Conservation (phyloP, 2,888 invertebrate species). For the Parapristionchus giblindavisi region DNA sequence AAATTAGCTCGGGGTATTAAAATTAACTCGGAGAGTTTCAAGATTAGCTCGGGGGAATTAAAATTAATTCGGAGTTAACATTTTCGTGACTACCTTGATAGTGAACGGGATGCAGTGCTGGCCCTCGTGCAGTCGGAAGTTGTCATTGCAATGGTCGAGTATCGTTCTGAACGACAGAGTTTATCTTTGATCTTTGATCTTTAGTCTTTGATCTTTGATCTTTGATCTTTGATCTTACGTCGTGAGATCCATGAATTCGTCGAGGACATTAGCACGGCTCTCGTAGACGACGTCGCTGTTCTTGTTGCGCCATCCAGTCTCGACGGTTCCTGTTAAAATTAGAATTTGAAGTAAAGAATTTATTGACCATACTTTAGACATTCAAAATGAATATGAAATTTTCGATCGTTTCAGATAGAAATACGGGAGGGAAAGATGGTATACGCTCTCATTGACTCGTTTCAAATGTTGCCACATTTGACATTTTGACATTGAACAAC, state of each 20-base stretch:
- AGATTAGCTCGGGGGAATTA: too few relatives aligned
- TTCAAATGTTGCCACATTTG: background rate
- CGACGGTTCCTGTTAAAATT: constrained; percentile 29
- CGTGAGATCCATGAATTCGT: constrained; percentile 64
- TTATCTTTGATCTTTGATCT: background rate
- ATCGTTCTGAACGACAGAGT: constrained; percentile 48
- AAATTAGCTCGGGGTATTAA: too few relatives aligned
- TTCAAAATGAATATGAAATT: background rate
- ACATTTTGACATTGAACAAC: too few relatives aligned
- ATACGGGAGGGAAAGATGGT: background rate
- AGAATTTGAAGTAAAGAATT: background rate
- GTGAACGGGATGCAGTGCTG: constrained; percentile 60
- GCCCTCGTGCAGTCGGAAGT: constrained; percentile 60
- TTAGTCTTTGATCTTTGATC: background rate
- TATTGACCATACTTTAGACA: background rate
- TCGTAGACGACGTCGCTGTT: constrained; percentile 59
- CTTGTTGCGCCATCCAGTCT: constrained; percentile 37
- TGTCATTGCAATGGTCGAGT: constrained; percentile 61
- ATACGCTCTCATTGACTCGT: background rate
- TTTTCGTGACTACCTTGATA: too few relatives aligned
- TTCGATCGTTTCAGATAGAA: background rate
- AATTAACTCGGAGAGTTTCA: too few relatives aligned
- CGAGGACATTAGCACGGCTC: constrained; percentile 61
- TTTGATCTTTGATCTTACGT: constrained; percentile 56
- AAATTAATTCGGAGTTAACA: too few relatives aligned